Percentiles rank a stretch among this genome's conserved stretches.
Conservation (phyloP, 2,888 invertebrate species). For the Bembecia ichneumoniformis region DNA sequence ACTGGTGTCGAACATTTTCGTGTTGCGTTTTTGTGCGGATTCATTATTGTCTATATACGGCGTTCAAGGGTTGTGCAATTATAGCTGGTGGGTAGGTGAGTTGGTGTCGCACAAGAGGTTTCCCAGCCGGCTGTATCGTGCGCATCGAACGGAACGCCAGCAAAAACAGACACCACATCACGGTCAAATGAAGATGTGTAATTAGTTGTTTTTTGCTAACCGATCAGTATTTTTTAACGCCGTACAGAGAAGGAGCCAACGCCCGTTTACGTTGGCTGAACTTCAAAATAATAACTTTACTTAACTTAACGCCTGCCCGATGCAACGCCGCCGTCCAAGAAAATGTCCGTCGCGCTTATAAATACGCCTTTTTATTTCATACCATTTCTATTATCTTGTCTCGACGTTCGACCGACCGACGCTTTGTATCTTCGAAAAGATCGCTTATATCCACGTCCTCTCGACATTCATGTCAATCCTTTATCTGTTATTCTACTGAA, state of each 20-base stretch:
- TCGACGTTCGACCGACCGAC: neutral
- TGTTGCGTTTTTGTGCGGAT: neutral
- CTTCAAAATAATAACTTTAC: constrained; percentile 38
- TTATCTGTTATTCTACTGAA: too few species aligned
- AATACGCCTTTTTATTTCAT: constrained; percentile 26
- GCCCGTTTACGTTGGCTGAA: constrained; percentile 50
- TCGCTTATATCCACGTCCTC: too few species aligned
- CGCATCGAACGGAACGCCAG: constrained; percentile 17
- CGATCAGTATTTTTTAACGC: constrained; percentile 22
- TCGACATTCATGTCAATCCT: too few species aligned
- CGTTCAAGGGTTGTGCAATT: neutral
- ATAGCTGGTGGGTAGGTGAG: neutral
- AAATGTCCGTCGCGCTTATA: constrained; percentile 10
- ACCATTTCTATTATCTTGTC: constrained; percentile 33
- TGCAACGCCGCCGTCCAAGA: constrained; percentile 3
- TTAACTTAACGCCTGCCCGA: constrained; percentile 17
- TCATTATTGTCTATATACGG: neutral
- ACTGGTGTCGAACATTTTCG: neutral
- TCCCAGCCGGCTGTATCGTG: constrained; percentile 34
- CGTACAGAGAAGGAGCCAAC: constrained; percentile 11
- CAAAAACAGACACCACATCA: constrained; percentile 52
- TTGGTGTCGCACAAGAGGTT: constrained; percentile 18
- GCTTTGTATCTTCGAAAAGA: too few species aligned
- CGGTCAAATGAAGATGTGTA: constrained; percentile 70
- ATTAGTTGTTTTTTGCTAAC: constrained; percentile 55